Conservation (phyloP, 2,797 vertebrate species). For the Parotocinclus haroldoi region DNA sequence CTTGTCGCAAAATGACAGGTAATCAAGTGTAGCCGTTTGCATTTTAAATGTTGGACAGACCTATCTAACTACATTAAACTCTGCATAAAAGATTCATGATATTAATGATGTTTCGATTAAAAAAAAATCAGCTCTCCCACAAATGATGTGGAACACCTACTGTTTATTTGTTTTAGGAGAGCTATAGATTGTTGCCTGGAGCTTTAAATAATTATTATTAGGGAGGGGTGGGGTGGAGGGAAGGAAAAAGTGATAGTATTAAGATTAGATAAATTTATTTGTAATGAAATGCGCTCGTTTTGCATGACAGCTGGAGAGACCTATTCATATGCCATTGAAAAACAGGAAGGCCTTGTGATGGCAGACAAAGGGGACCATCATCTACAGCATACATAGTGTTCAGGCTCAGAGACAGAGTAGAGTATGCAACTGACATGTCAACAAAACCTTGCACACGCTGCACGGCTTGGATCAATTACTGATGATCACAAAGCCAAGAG, state of each 20-base stretch:
- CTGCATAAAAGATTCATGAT: slow-evolving; percentile 77
- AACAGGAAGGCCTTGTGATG: slow-evolving; percentile 76
- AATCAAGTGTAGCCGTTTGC: slow-evolving; percentile 74
- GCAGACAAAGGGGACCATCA: slow-evolving; percentile 80
- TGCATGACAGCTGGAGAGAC: slow-evolving; percentile 84
- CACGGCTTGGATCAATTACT: slow-evolving; percentile 73
- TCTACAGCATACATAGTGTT: slow-evolving; percentile 77
- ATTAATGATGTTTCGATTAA: slow-evolving; percentile 81
- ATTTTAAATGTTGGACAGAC: slow-evolving; percentile 73
- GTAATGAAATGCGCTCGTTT: slow-evolving; percentile 82
- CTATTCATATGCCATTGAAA: slow-evolving; percentile 71
- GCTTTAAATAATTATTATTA: slow-evolving; percentile 83
- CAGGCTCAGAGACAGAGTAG: slow-evolving; percentile 68
- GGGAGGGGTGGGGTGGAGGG: slow-evolving; percentile 55
- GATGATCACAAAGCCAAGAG: slow-evolving; percentile 76
- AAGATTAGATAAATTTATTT: slow-evolving; percentile 85
- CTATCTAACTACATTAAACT: slow-evolving; percentile 77
- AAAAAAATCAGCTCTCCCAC: slow-evolving; percentile 71
- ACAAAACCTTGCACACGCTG: slow-evolving; percentile 66
- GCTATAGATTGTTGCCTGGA: slow-evolving; percentile 80
- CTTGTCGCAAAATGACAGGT: slow-evolving; percentile 66
- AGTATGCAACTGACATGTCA: slow-evolving; percentile 85
- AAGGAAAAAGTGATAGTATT: slow-evolving; percentile 77
- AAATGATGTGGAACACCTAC: slow-evolving; percentile 76
- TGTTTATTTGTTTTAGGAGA: slow-evolving; percentile 80